Evolutionary conservation across 2,797 vertebrate genomes (phyloP).

Genomic region (Lacerta viridis): DNA sequence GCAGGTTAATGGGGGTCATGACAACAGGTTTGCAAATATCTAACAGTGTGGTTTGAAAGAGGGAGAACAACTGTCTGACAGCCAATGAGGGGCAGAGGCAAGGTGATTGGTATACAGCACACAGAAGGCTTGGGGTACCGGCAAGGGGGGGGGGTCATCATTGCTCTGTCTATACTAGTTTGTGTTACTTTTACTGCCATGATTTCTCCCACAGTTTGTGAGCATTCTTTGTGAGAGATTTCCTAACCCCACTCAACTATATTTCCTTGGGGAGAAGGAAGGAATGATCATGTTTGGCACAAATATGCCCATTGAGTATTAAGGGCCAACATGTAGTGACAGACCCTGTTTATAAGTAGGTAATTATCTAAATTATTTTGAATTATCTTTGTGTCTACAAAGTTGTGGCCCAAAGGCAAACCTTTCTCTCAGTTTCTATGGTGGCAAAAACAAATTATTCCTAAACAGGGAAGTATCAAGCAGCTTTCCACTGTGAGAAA

Average conservation of each 20-base stretch:
- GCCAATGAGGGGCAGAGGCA: not conserved
- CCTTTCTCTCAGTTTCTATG: constrained; percentile 13
- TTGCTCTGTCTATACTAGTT: not conserved
- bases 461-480: not conserved
- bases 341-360: not conserved
- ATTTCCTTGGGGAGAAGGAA: not conserved
- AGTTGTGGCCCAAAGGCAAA: not conserved
- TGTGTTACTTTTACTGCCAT: not conserved
- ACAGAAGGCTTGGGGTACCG: not conserved
- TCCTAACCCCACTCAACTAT: not conserved
- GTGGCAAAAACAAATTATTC: not conserved
- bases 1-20: constrained; percentile 25
- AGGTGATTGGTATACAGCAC: not conserved
- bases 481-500: constrained; percentile 4
- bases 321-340: not conserved
- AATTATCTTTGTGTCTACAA: constrained; percentile 35
- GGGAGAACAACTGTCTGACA: not conserved
- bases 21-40: constrained; percentile 6
- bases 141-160: not conserved
- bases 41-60: not conserved
- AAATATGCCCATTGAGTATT: not conserved
- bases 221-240: not conserved
- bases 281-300: not conserved
- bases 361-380: not conserved
- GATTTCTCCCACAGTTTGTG: not conserved